Percentiles rank a stretch among this genome's conserved stretches.
Conservation (phyloP, 1,140 invertebrate species). For the Caenorhabditis elegans region WBcel235 BX284604.4:11941501-11942000, state of each 20-base stretch:
- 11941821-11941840: too few relatives aligned
- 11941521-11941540: not conserved
- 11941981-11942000: too few relatives aligned
- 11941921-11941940: too few relatives aligned
- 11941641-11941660: too few relatives aligned
- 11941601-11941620: not conserved
- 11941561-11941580: not conserved
- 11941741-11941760: not conserved
- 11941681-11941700: not conserved
- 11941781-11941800: not conserved
- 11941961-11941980: too few relatives aligned
- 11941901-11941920: too few relatives aligned
- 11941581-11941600: not conserved
- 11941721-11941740: not conserved
- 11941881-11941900: too few relatives aligned
- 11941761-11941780: not conserved
- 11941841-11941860: too few relatives aligned
- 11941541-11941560: not conserved
- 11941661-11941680: not conserved
- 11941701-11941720: not conserved
- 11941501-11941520: not conserved
- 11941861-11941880: too few relatives aligned
- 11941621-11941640: not conserved
- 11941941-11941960: too few relatives aligned
- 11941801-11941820: too few relatives aligned